These are phyloP conservation scores for Pangasius djambal DNA, from an alignment of 2,797 vertebrate species.

Conservation along the genomic window DNA sequence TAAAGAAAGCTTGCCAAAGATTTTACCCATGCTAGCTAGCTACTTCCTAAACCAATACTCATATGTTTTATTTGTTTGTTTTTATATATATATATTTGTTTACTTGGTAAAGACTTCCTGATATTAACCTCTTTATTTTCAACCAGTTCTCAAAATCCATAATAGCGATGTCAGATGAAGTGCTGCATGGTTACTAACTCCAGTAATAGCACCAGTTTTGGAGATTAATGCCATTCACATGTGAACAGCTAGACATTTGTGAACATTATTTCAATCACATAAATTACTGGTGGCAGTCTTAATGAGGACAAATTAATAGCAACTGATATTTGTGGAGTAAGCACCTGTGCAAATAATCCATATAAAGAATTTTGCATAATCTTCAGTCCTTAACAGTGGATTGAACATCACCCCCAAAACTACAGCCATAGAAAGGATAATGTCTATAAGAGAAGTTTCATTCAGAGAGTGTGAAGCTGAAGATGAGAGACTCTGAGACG, in stretches of 20 bases:
- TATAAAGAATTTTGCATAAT: background rate
- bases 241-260: background rate
- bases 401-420: background rate
- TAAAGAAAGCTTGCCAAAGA: too few relatives aligned
- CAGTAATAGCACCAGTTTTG: too few relatives aligned
- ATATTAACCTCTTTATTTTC: background rate
- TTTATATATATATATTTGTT: background rate
- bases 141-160: background rate
- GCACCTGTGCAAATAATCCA: background rate
- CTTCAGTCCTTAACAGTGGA: background rate
- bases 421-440: background rate
- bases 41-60: too few relatives aligned
- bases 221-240: background rate
- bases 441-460: background rate
- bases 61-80: too few relatives aligned
- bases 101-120: constrained; percentile 25
- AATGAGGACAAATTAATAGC: background rate
- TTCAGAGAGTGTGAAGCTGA: background rate
- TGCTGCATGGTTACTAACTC: background rate
- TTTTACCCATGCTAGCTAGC: too few relatives aligned
- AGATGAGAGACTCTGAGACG: background rate
- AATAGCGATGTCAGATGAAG: background rate
- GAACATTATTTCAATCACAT: background rate
- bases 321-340: background rate
- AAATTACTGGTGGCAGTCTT: background rate